Conservation (phyloP, 2,888 invertebrate genomes). For the Eupithecia subumbrata region DNA sequence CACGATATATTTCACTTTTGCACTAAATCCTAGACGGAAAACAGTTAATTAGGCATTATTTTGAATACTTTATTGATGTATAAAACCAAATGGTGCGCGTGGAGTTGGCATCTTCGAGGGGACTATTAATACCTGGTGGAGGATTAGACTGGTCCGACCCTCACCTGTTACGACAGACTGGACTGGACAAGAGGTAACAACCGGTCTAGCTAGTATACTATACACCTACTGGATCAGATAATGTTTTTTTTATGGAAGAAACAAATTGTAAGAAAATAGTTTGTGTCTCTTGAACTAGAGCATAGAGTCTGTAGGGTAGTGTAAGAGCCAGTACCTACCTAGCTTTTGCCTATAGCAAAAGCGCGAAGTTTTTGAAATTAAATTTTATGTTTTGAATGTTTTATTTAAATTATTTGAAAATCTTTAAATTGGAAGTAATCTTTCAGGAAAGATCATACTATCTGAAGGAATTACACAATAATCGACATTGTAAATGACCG, state of each 20-base stretch:
- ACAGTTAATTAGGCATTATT: slow-evolving; percentile 40
- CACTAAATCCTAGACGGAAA: slow-evolving; percentile 37
- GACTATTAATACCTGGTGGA: slow-evolving; percentile 6
- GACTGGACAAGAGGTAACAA: background rate
- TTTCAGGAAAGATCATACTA: background rate
- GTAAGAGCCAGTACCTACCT: too few species aligned
- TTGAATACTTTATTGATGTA: slow-evolving; percentile 40
- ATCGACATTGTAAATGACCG: background rate
- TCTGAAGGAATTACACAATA: background rate
- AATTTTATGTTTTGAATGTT: too few species aligned
- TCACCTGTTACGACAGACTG: slow-evolving; percentile 8
- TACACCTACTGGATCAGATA: background rate
- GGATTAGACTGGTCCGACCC: background rate
- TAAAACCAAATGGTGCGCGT: slow-evolving; percentile 38
- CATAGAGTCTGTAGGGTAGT: too few species aligned
- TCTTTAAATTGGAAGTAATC: background rate
- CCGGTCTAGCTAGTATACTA: background rate
- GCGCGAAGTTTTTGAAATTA: too few species aligned
- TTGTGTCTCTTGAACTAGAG: background rate
- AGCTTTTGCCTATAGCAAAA: background rate
- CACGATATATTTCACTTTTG: slow-evolving; percentile 34
- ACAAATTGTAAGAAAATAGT: background rate
- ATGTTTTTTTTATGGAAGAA: background rate
- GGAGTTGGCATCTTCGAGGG: slow-evolving; percentile 35
- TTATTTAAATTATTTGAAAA: background rate